Percentiles rank a stretch among this genome's conserved stretches.
phyloP scores from a whole-genome alignment of 2,113 vertebrate species.

The Apus apus region DNA sequence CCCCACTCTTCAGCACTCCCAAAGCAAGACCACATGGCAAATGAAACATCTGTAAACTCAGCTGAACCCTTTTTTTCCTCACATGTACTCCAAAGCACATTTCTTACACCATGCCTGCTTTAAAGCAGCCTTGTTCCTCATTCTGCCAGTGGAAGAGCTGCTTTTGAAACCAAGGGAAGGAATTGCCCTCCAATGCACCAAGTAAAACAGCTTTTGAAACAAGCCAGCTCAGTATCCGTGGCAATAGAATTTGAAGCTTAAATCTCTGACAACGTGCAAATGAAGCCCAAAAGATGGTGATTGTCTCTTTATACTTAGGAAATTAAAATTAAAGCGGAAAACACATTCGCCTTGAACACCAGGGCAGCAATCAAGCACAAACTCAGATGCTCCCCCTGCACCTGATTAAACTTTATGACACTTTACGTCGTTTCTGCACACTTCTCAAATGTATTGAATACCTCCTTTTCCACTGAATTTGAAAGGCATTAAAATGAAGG shows the following conservation, averaged over 20 bases:
- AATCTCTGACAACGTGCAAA: not conserved
- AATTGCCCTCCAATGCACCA: not conserved
- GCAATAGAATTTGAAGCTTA: not conserved
- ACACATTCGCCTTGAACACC: not conserved
- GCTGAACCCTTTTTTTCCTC: not conserved
- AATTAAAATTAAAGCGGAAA: not conserved
- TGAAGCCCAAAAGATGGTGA: not conserved
- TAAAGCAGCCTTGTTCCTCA: not conserved
- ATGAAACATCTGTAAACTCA: not conserved
- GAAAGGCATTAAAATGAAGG: not conserved
- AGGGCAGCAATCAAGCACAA: not conserved
- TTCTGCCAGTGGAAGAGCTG: not conserved
- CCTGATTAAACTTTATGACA: not conserved
- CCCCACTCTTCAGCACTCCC: not conserved
- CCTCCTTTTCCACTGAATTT: not conserved
- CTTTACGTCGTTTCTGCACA: not conserved
- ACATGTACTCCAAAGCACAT: not conserved
- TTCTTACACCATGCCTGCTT: not conserved
- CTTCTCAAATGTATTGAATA: not conserved
- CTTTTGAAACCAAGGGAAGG: not conserved
- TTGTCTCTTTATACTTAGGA: not conserved
- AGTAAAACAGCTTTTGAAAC: not conserved
- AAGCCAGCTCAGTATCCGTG: not conserved
- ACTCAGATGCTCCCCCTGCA: not conserved
- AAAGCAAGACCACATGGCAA: not conserved